Conservation (phyloP, 2,113 vertebrate genomes). For the Charadrius vociferus region DNA sequence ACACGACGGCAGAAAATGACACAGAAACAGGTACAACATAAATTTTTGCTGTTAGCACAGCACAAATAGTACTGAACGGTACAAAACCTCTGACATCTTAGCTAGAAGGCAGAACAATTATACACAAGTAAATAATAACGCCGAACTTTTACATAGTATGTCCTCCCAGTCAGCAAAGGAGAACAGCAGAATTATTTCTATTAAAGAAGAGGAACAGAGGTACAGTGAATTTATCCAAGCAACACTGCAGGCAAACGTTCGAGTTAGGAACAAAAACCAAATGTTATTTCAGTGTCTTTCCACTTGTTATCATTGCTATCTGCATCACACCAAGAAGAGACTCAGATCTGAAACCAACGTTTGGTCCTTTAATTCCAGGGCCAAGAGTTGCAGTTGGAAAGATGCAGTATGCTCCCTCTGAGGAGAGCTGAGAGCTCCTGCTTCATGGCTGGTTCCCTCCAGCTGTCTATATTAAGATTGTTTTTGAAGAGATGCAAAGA, state of each 20-base stretch:
- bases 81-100: neutral
- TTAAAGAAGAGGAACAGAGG: neutral
- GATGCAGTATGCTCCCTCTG: accelerated
- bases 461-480: neutral
- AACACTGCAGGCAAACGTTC: neutral
- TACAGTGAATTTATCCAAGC: neutral
- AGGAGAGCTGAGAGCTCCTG: neutral
- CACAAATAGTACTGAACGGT: neutral
- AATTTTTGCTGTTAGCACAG: neutral
- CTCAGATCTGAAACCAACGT: neutral
- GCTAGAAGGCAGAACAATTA: neutral
- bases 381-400: neutral
- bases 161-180: neutral
- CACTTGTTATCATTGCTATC: neutral
- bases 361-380: neutral
- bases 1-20: neutral
- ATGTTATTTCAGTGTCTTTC: neutral
- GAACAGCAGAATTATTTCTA: neutral
- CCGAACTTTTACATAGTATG: neutral
- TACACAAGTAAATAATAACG: neutral
- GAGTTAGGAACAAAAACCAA: neutral
- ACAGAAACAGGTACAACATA: neutral
- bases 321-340: neutral
- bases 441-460: neutral
- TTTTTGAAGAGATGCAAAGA: neutral